A percentile compares a stretch with the other conserved stretches of the same genome.
Evolutionary conservation across 2,113 vertebrate genomes (phyloP).

Genomic region (Corythoichthys haematopterus): DNA sequence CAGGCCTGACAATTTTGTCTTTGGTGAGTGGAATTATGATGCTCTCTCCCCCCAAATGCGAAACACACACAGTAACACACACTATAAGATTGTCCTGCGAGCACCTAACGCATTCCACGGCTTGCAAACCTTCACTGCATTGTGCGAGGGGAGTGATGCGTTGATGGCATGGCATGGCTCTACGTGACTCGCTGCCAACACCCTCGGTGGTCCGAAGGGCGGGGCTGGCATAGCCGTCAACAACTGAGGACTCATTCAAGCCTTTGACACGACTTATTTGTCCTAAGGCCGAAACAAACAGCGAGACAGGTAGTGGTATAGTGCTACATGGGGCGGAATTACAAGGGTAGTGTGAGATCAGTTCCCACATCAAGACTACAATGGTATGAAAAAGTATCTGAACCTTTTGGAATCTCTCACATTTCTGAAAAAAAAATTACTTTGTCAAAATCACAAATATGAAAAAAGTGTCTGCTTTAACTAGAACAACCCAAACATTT

Average conservation of each 20-base stretch:
- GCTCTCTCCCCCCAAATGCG: neutral
- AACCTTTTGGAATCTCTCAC: too few species aligned
- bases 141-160: conserved; percentile 23
- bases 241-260: conserved; percentile 5
- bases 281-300: neutral
- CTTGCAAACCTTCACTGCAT: conserved; percentile 21
- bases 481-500: too few species aligned
- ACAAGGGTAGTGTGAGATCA: too few species aligned
- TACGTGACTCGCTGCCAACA: conserved; percentile 36
- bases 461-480: too few species aligned
- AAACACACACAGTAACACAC: neutral
- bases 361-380: too few species aligned
- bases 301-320: neutral
- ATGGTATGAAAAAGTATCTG: too few species aligned
- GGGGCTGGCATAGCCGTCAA: conserved; percentile 28
- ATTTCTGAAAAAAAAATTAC: too few species aligned
- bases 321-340: neutral
- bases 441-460: too few species aligned
- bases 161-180: conserved; percentile 21
- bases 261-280: conserved; percentile 3
- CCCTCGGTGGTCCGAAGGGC: conserved; percentile 30
- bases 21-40: conserved; percentile 56
- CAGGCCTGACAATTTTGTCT: conserved; percentile 76
- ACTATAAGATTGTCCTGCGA: neutral
- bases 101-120: neutral